A percentile compares a stretch with the other conserved stretches of the same genome.
Evolutionary conservation across 2,797 vertebrate species (phyloP).

Genomic region (Rhabdophis nuchalis): DNA sequence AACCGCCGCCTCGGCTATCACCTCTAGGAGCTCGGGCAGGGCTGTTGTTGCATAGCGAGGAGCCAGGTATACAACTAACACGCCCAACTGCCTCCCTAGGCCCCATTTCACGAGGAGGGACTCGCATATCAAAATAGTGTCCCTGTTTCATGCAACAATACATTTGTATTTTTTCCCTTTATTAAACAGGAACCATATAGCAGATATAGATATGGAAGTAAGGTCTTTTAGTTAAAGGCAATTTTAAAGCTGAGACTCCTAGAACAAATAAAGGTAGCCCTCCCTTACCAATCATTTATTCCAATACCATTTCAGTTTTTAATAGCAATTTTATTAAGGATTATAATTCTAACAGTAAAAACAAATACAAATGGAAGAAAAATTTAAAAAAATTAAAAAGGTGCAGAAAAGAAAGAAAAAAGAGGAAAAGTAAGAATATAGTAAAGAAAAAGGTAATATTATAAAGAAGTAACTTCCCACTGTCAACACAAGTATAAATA

Average conservation of each 20-base stretch:
- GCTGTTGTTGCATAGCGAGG: too few species aligned
- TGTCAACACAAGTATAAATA: background rate
- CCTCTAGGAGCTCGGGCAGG: too few species aligned
- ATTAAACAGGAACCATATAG: background rate
- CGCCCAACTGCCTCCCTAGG: too few species aligned
- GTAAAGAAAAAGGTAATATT: background rate
- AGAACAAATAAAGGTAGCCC: background rate
- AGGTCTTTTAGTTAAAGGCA: background rate
- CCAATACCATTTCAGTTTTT: background rate
- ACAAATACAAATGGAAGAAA: background rate
- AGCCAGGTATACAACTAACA: too few species aligned
- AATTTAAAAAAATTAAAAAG: background rate
- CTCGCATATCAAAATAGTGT: conserved; percentile 55
- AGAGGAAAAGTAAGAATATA: background rate
- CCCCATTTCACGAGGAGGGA: too few species aligned
- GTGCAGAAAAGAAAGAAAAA: background rate
- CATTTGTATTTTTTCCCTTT: background rate
- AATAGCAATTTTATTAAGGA: background rate
- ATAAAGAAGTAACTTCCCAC: background rate
- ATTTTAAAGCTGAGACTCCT: background rate
- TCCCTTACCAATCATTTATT: background rate
- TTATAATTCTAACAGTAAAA: background rate
- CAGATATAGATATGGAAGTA: background rate
- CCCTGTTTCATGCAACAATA: background rate
- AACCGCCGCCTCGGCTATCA: too few species aligned